Conservation (phyloP, 2,113 vertebrate genomes). For the Aptenodytes patagonicus region DNA sequence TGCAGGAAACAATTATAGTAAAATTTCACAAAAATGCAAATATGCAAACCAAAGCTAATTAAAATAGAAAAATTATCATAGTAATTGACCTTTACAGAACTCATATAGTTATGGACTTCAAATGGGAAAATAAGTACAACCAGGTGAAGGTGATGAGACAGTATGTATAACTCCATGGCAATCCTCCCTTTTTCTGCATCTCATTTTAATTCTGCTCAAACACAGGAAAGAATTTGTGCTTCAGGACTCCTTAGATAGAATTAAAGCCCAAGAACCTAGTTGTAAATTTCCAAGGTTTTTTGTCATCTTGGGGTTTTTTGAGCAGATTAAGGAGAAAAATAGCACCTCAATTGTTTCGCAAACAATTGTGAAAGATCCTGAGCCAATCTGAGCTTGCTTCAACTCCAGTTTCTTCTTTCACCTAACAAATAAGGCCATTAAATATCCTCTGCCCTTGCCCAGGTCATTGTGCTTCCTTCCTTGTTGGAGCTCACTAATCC, state of each 20-base stretch:
- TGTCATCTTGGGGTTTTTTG: not conserved
- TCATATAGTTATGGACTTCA: not conserved
- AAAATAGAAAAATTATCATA: not conserved
- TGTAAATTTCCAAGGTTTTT: not conserved
- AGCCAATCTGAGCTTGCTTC: not conserved
- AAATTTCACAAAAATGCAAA: not conserved
- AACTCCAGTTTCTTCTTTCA: not conserved
- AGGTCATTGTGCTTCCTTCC: not conserved
- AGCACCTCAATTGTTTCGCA: not conserved
- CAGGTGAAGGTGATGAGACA: not conserved
- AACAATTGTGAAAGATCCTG: not conserved
- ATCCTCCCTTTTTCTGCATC: not conserved
- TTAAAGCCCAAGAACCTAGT: not conserved
- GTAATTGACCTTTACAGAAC: not conserved
- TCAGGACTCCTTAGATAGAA: not conserved
- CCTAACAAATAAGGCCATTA: not conserved
- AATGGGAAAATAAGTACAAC: not conserved
- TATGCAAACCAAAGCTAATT: not conserved
- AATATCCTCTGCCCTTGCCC: not conserved
- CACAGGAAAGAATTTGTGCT: not conserved
- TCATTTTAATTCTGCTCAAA: not conserved
- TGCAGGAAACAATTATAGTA: conserved; percentile 27
- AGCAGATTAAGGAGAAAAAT: not conserved
- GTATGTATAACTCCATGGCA: not conserved
- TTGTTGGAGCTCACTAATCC: not conserved